Base-by-base conservation (phyloP, 1,140 invertebrate genomes). In the Kradibia gibbosae region DNA sequence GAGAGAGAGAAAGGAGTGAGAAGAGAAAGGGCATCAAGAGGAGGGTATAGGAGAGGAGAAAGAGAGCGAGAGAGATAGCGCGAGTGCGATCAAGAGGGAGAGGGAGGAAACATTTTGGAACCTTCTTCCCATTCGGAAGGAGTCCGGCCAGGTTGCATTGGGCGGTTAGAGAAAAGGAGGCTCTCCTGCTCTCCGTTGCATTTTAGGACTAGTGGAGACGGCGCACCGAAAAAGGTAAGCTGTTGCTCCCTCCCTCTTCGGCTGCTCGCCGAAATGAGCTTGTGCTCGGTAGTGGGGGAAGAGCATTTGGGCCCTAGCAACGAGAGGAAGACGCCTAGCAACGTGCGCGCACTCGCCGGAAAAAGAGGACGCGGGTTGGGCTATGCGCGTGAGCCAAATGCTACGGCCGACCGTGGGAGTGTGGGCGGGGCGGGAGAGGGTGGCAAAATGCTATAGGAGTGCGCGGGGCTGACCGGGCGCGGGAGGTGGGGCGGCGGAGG, bases 261-360 rank as follows among this genome's bases (percentile, higher is more conserved):
- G 50, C n/a, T 70, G 82, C 36, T 50, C 28, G 48, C 15, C 72
- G 28, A 74, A 48, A 72, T 48, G 70, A 74, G 25, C 72, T 4
- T 55, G 4, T 36, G 74, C 22, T 10, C 20, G 28, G 25, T 7
- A 34, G 73, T 72, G 82, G 77, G 75, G 78, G 83, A 60, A 82
- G 67, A 81, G 76, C 81, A 67, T 67, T 80, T 83, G 87, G 88
- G 88, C 88, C 89, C 88, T 90, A 90, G 89, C 89, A 90, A 90
- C 89, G 89, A 86, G 87, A 86, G 85, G 88, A 89, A 89, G 88
- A 91, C 86, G 87, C 89, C 88, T 90, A 90, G 87, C 88, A 88
- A 88, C 87, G 87, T 80, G 82, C 75, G 74, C 62, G 60, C 53
- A 72, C 77, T 79, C 78, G 50, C 45, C 67, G 78, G 39, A 62